Conservation (phyloP, 2,888 invertebrate genomes). For the Mechanitis mazaeus region DNA sequence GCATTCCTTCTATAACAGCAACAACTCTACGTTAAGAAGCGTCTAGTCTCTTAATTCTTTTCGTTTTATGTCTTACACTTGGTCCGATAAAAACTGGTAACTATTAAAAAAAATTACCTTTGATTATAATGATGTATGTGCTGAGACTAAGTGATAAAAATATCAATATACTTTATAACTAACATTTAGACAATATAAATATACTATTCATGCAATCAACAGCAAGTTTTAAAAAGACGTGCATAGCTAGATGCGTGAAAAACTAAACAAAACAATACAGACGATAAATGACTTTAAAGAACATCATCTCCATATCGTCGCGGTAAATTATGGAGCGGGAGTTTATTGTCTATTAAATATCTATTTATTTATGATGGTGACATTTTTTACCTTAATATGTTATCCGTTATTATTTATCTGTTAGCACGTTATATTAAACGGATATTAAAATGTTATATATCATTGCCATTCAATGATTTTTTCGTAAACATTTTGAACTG, state of each 20-base stretch:
- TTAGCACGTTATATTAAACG: slow-evolving; percentile 61
- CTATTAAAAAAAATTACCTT: slow-evolving; percentile 58
- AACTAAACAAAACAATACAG: slow-evolving; percentile 62
- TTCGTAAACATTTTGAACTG: slow-evolving; percentile 65
- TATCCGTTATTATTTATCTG: slow-evolving; percentile 67
- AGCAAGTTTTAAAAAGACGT: slow-evolving; percentile 72
- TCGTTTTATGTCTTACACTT: slow-evolving; percentile 62
- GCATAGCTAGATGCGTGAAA: slow-evolving; percentile 75
- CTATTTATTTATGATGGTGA: slow-evolving; percentile 63
- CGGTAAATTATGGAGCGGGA: slow-evolving; percentile 37
- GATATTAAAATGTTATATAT: slow-evolving; percentile 49
- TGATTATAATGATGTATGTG: slow-evolving; percentile 69
- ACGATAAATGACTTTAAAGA: slow-evolving; percentile 33
- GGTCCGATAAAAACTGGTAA: slow-evolving; percentile 52
- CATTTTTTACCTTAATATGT: slow-evolving; percentile 59
- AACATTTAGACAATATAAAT: slow-evolving; percentile 63
- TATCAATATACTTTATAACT: slow-evolving; percentile 49
- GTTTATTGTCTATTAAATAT: slow-evolving; percentile 48
- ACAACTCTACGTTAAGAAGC: slow-evolving; percentile 48
- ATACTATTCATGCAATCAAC: slow-evolving; percentile 69
- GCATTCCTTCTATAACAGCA: slow-evolving; percentile 48
- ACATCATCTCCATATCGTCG: slow-evolving; percentile 47
- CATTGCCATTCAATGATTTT: slow-evolving; percentile 63
- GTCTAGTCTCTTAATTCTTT: slow-evolving; percentile 36
- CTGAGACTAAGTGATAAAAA: slow-evolving; percentile 66